Percentiles rank a stretch among this genome's conserved stretches.
phyloP scores from a whole-genome alignment of 2,888 invertebrate species.

The Holacanthella duospinosa region DNA sequence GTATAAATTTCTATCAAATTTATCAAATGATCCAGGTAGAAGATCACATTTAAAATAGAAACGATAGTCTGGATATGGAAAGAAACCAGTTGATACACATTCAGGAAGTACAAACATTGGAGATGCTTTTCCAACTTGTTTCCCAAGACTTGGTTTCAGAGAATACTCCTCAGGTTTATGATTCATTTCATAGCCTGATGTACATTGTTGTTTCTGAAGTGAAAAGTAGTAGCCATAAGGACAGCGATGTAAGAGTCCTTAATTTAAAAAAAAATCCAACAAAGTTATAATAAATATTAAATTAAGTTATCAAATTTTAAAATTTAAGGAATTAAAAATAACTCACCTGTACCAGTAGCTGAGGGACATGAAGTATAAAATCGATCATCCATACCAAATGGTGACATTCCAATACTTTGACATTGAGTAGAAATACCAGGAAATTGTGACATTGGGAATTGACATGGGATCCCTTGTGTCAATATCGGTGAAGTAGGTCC shows the following conservation, averaged over 20 bases:
- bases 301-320: neutral
- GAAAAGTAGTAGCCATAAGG: slow-evolving; percentile 29
- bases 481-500: slow-evolving; percentile 1
- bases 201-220: slow-evolving; percentile 10
- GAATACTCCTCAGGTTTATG: slow-evolving; percentile 3
- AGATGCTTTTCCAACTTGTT: slow-evolving; percentile 18
- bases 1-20: slow-evolving; percentile 18
- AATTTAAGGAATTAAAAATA: no score
- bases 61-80: slow-evolving; percentile 29
- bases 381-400: slow-evolving; percentile 25
- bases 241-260: slow-evolving; percentile 22
- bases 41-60: slow-evolving; percentile 26
- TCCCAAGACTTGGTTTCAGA: slow-evolving; percentile 6
- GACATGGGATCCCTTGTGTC: slow-evolving; percentile 7
- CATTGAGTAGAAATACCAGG: slow-evolving; percentile 13
- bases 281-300: neutral
- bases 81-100: slow-evolving; percentile 20
- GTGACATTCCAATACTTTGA: slow-evolving; percentile 6
- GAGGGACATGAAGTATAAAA: slow-evolving; percentile 17
- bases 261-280: neutral
- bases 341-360: slow-evolving; percentile 12
- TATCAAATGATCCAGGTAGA: slow-evolving; percentile 9
- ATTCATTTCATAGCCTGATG: slow-evolving; percentile 13
- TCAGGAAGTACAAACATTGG: slow-evolving; percentile 26
- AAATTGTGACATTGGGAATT: slow-evolving; percentile 13